Conservation (phyloP, 37 sponge, comb jelly and placozoan species). For the Geodia barretti region DNA sequence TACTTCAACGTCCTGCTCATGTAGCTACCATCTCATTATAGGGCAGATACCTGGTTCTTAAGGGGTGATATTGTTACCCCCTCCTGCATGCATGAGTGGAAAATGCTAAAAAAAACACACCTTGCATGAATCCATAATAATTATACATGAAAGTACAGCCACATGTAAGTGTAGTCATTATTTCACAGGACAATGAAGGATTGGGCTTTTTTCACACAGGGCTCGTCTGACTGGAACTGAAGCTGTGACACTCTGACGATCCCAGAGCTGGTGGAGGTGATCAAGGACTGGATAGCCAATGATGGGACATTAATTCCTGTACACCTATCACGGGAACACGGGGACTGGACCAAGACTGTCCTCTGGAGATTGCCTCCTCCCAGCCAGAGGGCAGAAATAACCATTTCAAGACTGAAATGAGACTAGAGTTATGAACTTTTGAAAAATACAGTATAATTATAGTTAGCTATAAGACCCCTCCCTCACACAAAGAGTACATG, state of each 20-base stretch:
- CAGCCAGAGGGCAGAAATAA: not conserved
- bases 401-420: no score
- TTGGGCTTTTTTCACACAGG: not conserved
- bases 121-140: no score
- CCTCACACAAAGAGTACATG: no score
- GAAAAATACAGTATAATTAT: no score
- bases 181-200: not conserved
- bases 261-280: not conserved
- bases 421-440: no score
- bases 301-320: not conserved
- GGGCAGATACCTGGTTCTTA: not conserved
- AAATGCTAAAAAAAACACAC: no score
- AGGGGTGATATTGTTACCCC: no score
- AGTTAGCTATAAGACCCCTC: no score
- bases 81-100: no score
- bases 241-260: not conserved
- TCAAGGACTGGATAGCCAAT: not conserved
- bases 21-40: not conserved
- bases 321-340: not conserved
- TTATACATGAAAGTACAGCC: not conserved
- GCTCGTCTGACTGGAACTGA: not conserved
- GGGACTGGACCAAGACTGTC: not conserved
- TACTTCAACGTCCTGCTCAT: not conserved
- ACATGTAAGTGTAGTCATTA: no score
- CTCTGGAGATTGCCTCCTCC: not conserved